Base-by-base conservation (phyloP, 1,140 invertebrate species). In the Drosophila obscura region DNA sequence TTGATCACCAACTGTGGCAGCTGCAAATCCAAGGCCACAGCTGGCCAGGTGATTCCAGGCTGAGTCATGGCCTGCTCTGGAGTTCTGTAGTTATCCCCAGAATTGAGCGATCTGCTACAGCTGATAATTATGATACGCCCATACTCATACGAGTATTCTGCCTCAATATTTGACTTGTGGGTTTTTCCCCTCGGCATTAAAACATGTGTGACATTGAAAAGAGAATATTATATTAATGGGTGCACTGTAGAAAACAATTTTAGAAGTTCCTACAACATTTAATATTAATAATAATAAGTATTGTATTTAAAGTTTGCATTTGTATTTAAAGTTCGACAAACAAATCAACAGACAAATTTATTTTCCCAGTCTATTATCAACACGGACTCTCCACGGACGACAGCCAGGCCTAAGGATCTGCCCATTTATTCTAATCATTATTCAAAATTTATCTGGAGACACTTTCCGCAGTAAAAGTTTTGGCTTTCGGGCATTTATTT, bases 11-110 rank as follows among this genome's bases (percentile, higher is more conserved):
- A 31, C 72, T 45, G 50, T 62, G 74, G 62, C 81, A 88, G 83
- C 78, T 85, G 82, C 75, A 65, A 9, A 31, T 57, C 65, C 83
- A 88, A 85, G 82, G 82, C 71, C 83, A 75, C 50, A 67, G 59
- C 62, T 73, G 60, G 52, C 73, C 69, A 74, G 64, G 64, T 65
- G 52, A 57, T 26, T 48, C 58, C 67, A 43, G 50, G 49, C 24
- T 81, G 79, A 82, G 52, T 81, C 79, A 82, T 59, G 16, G 31
- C 41, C 4, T 22, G 1, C 22, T 6, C 22, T 7, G n/a, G 41
- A 11, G 11, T 52, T 46, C 43, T n/a, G 44, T n/a, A 50, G 50
- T 9, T 16, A 55, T 41, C 62, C 62, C 35, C 66, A 69, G 52
- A 58, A 68, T 13, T 22, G n/a, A 35, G 13, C 11, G 49, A 66